A percentile compares a stretch with the other conserved stretches of the same genome.
phyloP scores from a whole-genome alignment of 2,113 vertebrate species.

The Callorhinus ursinus region DNA sequence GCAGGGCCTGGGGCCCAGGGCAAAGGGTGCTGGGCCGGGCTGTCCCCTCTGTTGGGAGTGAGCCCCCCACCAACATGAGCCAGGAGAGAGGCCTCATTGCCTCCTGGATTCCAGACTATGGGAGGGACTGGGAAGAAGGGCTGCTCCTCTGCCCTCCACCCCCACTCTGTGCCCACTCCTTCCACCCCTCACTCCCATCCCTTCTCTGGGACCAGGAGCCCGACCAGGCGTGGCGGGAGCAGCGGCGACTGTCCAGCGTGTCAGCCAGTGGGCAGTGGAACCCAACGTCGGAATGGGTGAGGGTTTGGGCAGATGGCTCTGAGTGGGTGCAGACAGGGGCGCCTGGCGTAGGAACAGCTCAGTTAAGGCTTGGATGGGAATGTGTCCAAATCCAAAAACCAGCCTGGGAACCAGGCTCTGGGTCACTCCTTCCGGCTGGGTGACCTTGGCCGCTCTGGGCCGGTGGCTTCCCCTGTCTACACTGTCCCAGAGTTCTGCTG shows the following conservation, averaged over 20 bases:
- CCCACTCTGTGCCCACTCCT: too few species aligned
- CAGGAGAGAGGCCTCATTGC: not conserved
- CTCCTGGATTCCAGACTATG: not conserved
- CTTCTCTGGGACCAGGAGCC: constrained; percentile 86
- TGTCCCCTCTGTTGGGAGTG: not conserved
- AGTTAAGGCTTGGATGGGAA: rapidly evolving
- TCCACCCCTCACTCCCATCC: not conserved
- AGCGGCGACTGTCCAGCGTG: constrained; percentile 89
- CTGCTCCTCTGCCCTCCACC: not conserved
- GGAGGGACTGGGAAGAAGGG: not conserved
- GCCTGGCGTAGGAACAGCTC: not conserved
- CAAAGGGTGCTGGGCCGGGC: constrained; percentile 69
- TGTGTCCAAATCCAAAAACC: not conserved
- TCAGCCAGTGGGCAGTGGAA: constrained; percentile 91
- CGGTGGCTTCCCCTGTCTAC: not conserved
- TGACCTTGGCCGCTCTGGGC: not conserved
- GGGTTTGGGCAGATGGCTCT: constrained; percentile 16
- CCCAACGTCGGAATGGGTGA: constrained; percentile 96
- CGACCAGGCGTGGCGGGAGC: constrained; percentile 89
- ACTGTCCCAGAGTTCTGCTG: not conserved
- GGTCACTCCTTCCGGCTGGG: not conserved
- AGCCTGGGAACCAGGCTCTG: not conserved
- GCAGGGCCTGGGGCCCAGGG: constrained; percentile 36
- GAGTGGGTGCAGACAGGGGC: not conserved
- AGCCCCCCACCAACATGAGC: not conserved